phyloP scores from a whole-genome alignment of 2,888 invertebrate genomes.

The Anoplius nigerrimus region DNA sequence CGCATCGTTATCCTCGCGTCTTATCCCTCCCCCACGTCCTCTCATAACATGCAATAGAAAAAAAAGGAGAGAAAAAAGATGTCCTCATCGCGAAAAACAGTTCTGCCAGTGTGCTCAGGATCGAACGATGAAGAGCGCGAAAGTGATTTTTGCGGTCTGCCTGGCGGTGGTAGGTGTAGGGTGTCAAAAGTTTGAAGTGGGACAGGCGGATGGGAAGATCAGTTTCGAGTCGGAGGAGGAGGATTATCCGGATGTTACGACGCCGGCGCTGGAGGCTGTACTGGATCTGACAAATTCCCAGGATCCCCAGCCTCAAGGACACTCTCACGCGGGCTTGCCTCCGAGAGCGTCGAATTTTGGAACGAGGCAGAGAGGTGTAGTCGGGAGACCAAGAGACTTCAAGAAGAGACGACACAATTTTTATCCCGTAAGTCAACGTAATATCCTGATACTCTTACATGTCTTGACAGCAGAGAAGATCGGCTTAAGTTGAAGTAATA shows the following conservation, averaged over 20 bases:
- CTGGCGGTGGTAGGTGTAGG: not conserved
- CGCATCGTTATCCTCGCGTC: slow-evolving; percentile 13
- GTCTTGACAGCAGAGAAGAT: no score
- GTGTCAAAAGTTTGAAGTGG: not conserved
- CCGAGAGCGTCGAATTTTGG: no score
- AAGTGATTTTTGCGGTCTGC: not conserved
- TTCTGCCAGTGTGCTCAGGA: slow-evolving; percentile 10
- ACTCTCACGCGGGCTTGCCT: no score
- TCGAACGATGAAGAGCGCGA: slow-evolving; percentile 27
- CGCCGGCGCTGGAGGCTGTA: not conserved
- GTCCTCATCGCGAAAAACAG: slow-evolving; percentile 23
- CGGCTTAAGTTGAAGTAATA: no score
- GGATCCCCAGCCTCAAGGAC: no score
- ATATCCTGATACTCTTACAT: no score
- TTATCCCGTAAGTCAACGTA: no score
- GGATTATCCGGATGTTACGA: not conserved
- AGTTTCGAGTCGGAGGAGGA: slow-evolving; percentile 46
- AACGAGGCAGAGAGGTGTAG: no score
- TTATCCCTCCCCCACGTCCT: slow-evolving; percentile 40
- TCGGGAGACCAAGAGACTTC: not conserved
- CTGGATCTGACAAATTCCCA: no score
- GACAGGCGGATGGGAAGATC: slow-evolving; percentile 54
- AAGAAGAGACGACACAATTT: not conserved
- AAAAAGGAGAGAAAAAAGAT: no score
- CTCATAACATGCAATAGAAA: not conserved